Base-by-base conservation (phyloP, 2,113 vertebrate species). In the Poecilia latipinna region DNA sequence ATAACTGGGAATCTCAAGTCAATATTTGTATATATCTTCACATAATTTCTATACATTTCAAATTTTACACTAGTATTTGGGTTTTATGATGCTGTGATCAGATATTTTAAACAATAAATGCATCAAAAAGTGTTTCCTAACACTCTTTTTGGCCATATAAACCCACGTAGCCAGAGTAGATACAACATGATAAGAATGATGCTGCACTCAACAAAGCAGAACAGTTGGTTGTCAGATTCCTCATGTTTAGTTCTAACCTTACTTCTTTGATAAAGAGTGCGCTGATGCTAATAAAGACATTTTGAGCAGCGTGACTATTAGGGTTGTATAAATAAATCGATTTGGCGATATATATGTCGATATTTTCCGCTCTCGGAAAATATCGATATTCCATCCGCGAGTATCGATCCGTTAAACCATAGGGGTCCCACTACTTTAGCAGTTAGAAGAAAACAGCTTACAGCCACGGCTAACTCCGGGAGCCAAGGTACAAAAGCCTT, bases 231-330 rank as follows among this genome's bases (percentile, higher is more conserved):
- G 77, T 51, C 75, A 61, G 48, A 64, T 78, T 68, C 57, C 72
- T 77, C 70, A 82, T 79, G 72, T 75, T 82, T 84, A 60, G 79
- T 79, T 77, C 74, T 64, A 77, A 54, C 54, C 22, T 68, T 17
- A 62, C 68, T 74, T 70, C 64, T 61, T 69, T 22, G 8, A 71
- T 80, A 72, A 39, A 75, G 60, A 62, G 64, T 65, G 63, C 29
- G n/a, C 74, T 44, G 76, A 85, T 54, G 54, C 33, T 71, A 28
- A 51, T 64, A 64, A 61, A 72, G 78, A 66, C 65, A 68, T 78
- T 68, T 61, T 68, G 82, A 76, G 70, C 57, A 68, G 70, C 35
- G 69, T 77, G 62, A 74, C 28, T 28, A 28, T 28, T 28, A 28
- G 28, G 28, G 1, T 1, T 28, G 28, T 28, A 28, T 28, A 28